Conservation (phyloP, 92 coral and sea anemone species). For the Siderastrea radians region DNA sequence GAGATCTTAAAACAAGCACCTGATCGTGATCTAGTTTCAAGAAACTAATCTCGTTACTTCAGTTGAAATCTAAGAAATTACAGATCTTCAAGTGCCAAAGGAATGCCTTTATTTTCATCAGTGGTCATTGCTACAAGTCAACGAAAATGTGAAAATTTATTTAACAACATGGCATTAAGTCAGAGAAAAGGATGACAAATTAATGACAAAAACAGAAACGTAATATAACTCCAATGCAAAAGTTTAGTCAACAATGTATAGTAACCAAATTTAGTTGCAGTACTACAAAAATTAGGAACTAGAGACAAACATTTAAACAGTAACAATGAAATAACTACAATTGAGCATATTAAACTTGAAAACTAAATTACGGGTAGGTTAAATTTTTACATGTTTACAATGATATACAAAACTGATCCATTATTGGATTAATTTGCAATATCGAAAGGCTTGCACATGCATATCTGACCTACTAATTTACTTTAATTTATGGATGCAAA, state of each 20-base stretch:
- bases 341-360: not conserved
- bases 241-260: not conserved
- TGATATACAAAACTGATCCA: not conserved
- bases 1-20: not conserved
- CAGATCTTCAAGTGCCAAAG: slow-evolving; percentile 20
- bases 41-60: too few relatives aligned
- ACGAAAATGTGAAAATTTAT: not conserved
- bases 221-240: not conserved
- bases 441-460: not conserved
- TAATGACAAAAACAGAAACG: not conserved
- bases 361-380: too few relatives aligned
- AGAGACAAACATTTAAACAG: not conserved
- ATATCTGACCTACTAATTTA: too few relatives aligned
- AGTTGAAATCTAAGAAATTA: not conserved
- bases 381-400: not conserved
- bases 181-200: not conserved
- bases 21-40: too few relatives aligned
- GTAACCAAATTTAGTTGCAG: not conserved
- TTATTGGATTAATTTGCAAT: not conserved
- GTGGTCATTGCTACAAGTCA: slow-evolving; percentile 11
- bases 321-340: not conserved
- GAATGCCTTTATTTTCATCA: slow-evolving; percentile 1
- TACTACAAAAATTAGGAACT: not conserved
- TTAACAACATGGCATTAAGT: not conserved
- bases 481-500: too few relatives aligned